Evolutionary conservation across 2,113 vertebrate genomes (phyloP).

Genomic region (Sorex araneus): DNA sequence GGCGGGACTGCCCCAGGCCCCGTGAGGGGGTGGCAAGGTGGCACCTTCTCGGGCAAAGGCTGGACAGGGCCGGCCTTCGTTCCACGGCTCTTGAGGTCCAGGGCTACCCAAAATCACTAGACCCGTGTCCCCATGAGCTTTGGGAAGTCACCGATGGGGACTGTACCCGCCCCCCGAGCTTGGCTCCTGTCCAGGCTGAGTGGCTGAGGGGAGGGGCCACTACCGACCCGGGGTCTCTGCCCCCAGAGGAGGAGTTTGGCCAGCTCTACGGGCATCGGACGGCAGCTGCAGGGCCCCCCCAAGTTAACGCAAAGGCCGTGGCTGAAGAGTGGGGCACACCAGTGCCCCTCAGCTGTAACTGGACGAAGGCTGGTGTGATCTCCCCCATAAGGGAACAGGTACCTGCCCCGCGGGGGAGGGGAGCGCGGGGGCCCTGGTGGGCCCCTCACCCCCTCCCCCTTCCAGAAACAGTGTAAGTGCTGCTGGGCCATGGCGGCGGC

Average conservation of each 20-base stretch:
- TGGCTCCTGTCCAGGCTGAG: too few relatives aligned
- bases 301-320: background rate
- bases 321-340: background rate
- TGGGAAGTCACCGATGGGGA: too few relatives aligned
- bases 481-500: conserved; percentile 83
- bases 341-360: conserved; percentile 60
- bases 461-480: conserved; percentile 48
- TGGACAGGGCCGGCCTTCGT: too few relatives aligned
- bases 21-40: too few relatives aligned
- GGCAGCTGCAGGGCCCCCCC: background rate
- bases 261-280: conserved; percentile 33
- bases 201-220: too few relatives aligned
- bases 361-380: background rate
- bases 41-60: background rate
- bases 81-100: too few relatives aligned
- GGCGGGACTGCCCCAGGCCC: background rate
- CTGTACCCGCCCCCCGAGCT: too few relatives aligned
- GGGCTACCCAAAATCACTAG: too few relatives aligned
- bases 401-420: background rate
- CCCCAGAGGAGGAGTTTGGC: conserved; percentile 81
- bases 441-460: too few relatives aligned
- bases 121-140: too few relatives aligned
- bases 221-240: background rate
- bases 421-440: too few relatives aligned
- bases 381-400: conserved; percentile 71